phyloP scores from a whole-genome alignment of 2,888 invertebrate genomes.

The Pyrrhia umbra region DNA sequence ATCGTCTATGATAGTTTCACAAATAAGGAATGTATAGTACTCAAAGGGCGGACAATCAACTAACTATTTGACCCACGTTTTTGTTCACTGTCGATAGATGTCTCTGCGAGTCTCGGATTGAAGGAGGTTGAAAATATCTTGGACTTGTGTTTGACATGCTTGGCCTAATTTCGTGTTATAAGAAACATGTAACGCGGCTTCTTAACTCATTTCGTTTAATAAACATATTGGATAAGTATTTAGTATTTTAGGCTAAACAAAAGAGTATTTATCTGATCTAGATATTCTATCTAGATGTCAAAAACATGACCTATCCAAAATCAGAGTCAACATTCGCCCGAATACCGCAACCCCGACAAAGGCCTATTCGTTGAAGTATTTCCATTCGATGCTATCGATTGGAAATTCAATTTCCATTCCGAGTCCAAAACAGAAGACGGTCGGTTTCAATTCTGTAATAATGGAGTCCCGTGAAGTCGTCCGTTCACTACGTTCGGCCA shows the following conservation, averaged over 20 bases:
- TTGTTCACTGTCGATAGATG: constrained; percentile 43
- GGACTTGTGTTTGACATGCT: constrained; percentile 27
- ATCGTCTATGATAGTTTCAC: neutral
- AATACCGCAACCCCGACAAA: constrained; percentile 46
- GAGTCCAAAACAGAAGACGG: constrained; percentile 63
- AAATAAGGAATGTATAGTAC: neutral
- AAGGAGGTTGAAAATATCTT: constrained; percentile 3
- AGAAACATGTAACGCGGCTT: constrained; percentile 25
- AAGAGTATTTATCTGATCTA: neutral
- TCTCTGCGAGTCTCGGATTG: constrained; percentile 35
- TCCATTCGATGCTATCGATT: constrained; percentile 61
- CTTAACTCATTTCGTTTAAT: constrained; percentile 8
- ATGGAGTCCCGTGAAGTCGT: constrained; percentile 68
- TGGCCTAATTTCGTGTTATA: constrained; percentile 46
- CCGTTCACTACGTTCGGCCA: constrained; percentile 76
- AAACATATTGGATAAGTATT: neutral
- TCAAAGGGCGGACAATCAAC: neutral
- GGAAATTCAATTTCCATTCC: constrained; percentile 68
- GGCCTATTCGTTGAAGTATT: constrained; percentile 51
- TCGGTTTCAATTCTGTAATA: constrained; percentile 76
- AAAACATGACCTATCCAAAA: constrained; percentile 4
- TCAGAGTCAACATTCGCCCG: constrained; percentile 35
- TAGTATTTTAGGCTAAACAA: neutral
- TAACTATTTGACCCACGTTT: neutral
- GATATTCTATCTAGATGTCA: neutral